Conservation (phyloP, 1,140 invertebrate species). For the Tetragonula clypearis region DNA sequence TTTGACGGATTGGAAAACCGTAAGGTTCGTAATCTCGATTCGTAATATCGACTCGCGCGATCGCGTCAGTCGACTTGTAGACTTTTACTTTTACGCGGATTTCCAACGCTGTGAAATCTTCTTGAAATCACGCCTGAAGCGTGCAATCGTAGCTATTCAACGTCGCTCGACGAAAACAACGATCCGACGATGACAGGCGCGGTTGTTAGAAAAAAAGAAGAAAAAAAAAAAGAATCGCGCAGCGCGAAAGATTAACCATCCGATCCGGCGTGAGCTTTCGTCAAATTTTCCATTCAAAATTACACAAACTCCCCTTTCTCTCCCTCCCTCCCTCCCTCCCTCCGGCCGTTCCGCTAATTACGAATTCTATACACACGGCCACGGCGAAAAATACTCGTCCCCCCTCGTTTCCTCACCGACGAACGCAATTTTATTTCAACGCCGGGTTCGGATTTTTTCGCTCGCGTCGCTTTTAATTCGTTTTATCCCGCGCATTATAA, state of each 20-base stretch:
- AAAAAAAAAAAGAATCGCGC: background rate
- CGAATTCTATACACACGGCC: conserved; percentile 16
- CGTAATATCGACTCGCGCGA: background rate
- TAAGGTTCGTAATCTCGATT: background rate
- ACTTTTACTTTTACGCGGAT: too few species aligned
- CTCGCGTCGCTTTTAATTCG: conserved; percentile 44
- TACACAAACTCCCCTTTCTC: background rate
- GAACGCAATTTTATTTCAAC: conserved; percentile 37
- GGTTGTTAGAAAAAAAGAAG: background rate
- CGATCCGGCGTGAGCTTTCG: background rate
- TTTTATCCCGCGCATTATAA: conserved; percentile 52
- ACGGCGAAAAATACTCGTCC: conserved; percentile 23
- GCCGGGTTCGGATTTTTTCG: conserved; percentile 30
- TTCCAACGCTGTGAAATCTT: too few species aligned
- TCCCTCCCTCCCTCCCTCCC: too few species aligned
- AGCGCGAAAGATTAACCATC: background rate
- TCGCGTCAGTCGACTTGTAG: too few species aligned
- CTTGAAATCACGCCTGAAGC: too few species aligned
- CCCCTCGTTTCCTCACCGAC: background rate
- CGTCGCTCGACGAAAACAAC: too few species aligned
- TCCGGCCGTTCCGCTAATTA: conserved; percentile 18
- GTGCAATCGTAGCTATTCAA: too few species aligned
- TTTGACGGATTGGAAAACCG: background rate
- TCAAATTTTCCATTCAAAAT: background rate
- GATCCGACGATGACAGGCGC: background rate